A percentile compares a stretch with the other conserved stretches of the same genome.
Conservation (phyloP, 2,113 vertebrate species). For the Pedetes capensis region DNA sequence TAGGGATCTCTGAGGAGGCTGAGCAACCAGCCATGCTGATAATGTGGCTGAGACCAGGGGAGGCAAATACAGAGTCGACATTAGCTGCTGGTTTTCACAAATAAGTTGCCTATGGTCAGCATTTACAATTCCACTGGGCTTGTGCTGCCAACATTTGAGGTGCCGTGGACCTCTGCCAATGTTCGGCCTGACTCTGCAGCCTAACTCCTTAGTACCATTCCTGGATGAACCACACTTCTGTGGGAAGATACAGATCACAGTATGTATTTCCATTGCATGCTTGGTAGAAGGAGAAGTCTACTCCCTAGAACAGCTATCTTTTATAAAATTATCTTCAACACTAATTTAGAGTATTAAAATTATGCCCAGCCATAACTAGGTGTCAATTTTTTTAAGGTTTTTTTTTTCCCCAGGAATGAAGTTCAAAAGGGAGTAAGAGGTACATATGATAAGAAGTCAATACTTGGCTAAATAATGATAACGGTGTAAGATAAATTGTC, state of each 20-base stretch:
- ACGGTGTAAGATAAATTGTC: background rate
- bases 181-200: background rate
- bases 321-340: slow-evolving; percentile 53
- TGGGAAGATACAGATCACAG: background rate
- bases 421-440: background rate
- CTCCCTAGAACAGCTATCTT: slow-evolving; percentile 33
- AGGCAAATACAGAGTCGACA: slow-evolving; percentile 54
- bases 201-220: background rate
- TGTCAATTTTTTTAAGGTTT: too few relatives aligned
- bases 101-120: slow-evolving; percentile 60
- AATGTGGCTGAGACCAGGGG: slow-evolving; percentile 10
- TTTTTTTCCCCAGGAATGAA: background rate
- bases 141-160: slow-evolving; percentile 33
- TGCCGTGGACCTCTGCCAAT: slow-evolving; percentile 3
- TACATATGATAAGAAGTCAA: rapidly evolving
- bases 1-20: background rate
- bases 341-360: background rate
- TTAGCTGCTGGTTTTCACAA: slow-evolving; percentile 57
- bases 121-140: slow-evolving; percentile 30
- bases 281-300: slow-evolving; percentile 4
- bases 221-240: background rate
- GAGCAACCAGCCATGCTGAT: slow-evolving; percentile 47
- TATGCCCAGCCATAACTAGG: background rate
- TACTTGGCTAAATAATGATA: background rate
- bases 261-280: background rate